Conservation (phyloP, 2,888 invertebrate genomes). For the Dusona sp. region DNA sequence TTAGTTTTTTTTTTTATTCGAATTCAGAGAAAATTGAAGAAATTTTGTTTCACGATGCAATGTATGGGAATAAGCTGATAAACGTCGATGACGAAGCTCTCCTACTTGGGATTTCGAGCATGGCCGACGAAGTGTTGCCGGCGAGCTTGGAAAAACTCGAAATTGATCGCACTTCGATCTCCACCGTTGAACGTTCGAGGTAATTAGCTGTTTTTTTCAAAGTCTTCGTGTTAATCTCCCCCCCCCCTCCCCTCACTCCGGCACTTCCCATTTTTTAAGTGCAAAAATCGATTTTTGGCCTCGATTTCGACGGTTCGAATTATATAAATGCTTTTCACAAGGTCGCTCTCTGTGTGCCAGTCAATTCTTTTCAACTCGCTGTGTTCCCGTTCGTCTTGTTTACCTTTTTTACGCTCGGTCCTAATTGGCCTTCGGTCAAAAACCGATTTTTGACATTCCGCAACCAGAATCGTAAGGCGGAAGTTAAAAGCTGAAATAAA, state of each 20-base stretch:
- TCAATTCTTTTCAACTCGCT: background rate
- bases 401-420: background rate
- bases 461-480: background rate
- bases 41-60: slow-evolving; percentile 62
- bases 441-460: background rate
- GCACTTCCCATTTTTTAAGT: background rate
- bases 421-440: background rate
- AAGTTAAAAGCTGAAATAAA: too few species aligned
- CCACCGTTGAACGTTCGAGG: slow-evolving; percentile 72
- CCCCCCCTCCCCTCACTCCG: background rate
- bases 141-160: slow-evolving; percentile 82
- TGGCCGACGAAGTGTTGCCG: slow-evolving; percentile 81
- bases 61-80: slow-evolving; percentile 49
- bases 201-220: slow-evolving; percentile 69
- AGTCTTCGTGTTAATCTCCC: background rate
- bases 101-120: slow-evolving; percentile 65
- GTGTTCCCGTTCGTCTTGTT: background rate
- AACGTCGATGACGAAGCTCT: slow-evolving; percentile 42
- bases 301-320: background rate
- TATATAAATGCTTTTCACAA: background rate
- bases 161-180: slow-evolving; percentile 76
- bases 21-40: slow-evolving; percentile 61
- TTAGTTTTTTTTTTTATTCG: slow-evolving; percentile 37
- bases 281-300: background rate
- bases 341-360: background rate